Conservation (phyloP, 2,888 invertebrate species). For the Ormyrus rosae region DNA sequence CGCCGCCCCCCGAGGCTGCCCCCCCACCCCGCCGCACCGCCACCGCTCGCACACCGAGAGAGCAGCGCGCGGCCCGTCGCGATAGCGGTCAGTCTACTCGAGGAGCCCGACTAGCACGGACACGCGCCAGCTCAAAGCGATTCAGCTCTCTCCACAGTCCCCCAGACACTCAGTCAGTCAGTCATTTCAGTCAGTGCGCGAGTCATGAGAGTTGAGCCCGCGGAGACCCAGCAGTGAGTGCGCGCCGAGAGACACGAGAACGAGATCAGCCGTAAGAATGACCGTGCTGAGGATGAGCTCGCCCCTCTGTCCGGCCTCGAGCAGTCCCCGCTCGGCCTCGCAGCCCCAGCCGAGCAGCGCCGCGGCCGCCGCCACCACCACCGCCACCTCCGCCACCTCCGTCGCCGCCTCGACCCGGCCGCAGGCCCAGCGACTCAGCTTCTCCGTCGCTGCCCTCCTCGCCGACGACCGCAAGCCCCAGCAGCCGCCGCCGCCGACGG, state of each 20-base stretch:
- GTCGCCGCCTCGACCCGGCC: constrained; percentile 65
- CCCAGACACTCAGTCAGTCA: too few relatives aligned
- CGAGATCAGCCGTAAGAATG: constrained; percentile 62
- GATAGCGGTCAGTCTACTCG: constrained; percentile 69
- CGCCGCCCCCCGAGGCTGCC: constrained; percentile 38
- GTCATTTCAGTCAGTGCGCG: neutral
- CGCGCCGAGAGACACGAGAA: neutral
- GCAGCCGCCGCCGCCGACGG: constrained; percentile 29
- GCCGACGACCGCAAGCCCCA: constrained; percentile 75
- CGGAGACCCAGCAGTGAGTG: neutral
- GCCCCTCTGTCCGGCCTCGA: constrained; percentile 70
- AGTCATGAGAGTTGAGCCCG: constrained; percentile 5
- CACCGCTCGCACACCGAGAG: constrained; percentile 1
- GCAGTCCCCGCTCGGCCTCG: constrained; percentile 66
- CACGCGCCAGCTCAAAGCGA: constrained; percentile 43
- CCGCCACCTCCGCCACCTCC: constrained; percentile 8
- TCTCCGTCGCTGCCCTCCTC: constrained; percentile 80
- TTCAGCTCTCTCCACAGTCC: neutral
- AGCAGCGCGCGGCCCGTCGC: neutral
- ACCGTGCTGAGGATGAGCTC: constrained; percentile 73
- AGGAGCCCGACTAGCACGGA: constrained; percentile 71
- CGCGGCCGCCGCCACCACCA: neutral
- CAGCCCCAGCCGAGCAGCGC: constrained; percentile 66
- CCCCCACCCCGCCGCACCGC: constrained; percentile 34
- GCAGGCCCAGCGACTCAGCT: constrained; percentile 74